Base-by-base conservation (phyloP, 2,888 invertebrate genomes). In the Spisula solida region DNA sequence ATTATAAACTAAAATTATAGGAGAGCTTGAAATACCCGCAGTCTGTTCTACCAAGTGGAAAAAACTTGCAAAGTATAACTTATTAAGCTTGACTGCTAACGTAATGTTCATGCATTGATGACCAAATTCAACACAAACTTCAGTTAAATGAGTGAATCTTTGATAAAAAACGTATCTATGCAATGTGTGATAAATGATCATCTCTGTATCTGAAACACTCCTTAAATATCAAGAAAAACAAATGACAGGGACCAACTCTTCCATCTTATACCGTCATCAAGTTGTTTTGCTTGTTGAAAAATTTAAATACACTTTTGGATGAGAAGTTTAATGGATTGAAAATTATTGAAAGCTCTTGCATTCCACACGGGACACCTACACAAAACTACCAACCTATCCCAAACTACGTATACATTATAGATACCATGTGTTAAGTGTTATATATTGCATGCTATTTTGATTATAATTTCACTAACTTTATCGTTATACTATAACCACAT, bases 401-500 rank as follows among this genome's bases (percentile, higher is more conserved):
- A 25, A 6, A 25, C 60, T 66, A 66, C 25, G n/a, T 12, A 66
- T 4, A 66, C 20, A 66, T 66, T 20, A 56, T n/a, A n/a, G 10
- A 25, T 66, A 41, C 41, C 41, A 41, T 41, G 41, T 41, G 41
- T 41, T 41, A 25, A 66, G 60, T 25, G 60, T 66, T 41, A 66
- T n/a, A n/a, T 66, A 25, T 10, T 66, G 51, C 25, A 66, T 25
- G n/a, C 60, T 66, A 25, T 51, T 16, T 16, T 56, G 56, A 56
- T 56, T 56, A 41, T 41, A 41, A 1, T 51, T 51, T 51, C 51
- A 51, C 51, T 51, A 16, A 16, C 51, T 51, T 51, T 16, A 51
- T 66, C 25, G n/a, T 66, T 66, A n/a, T 66, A 66, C 10, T 66
- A 25, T n/a, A 66, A 66, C 60, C 60, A 66, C n/a, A 66, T 41